Base-by-base conservation (phyloP, 2,888 invertebrate species). In the Proisotoma minuta region DNA sequence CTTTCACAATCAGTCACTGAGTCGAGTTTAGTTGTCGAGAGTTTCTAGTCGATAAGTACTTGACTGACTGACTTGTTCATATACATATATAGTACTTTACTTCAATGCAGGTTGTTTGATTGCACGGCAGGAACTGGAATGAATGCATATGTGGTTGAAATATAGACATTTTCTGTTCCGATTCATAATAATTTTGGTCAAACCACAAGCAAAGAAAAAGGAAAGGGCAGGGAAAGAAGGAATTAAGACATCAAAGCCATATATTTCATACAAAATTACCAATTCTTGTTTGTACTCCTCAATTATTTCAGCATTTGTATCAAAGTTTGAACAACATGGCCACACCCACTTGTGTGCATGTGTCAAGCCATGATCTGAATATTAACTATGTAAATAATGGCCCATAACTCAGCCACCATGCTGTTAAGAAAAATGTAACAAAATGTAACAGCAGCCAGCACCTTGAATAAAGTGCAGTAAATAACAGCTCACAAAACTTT, bases 171-270 rank as follows among this genome's bases (percentile, higher is more conserved):
- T n/a, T n/a, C n/a, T n/a, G n/a, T n/a, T n/a, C n/a, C n/a, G n/a
- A n/a, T n/a, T n/a, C n/a, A n/a, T n/a, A n/a, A n/a, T n/a, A n/a
- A n/a, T n/a, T n/a, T n/a, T n/a, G n/a, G n/a, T n/a, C n/a, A n/a
- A n/a, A n/a, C n/a, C n/a, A n/a, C n/a, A n/a, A n/a, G 61, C 57
- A 57, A 56, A 61, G 39, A 57, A 52, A 63, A 63, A 63, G 66
- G 59, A 58, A 63, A n/a, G n/a, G n/a, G 43, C 43, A 20, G 18
- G 43, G 20, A 20, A 43, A 15, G 43, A 20, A 20, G 20, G 62
- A 68, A 68, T 68, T 68, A 68, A 68, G 68, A 68, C 68, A 68
- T 68, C 68, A 68, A 68, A 65, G 65, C 43, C 43, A 18, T 18
- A 18, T 18, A 18, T 43, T 43, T n/a, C 15, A 5, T 5, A 4